Conservation (phyloP, 2,888 invertebrate species). For the Diarsia dahlii region DNA sequence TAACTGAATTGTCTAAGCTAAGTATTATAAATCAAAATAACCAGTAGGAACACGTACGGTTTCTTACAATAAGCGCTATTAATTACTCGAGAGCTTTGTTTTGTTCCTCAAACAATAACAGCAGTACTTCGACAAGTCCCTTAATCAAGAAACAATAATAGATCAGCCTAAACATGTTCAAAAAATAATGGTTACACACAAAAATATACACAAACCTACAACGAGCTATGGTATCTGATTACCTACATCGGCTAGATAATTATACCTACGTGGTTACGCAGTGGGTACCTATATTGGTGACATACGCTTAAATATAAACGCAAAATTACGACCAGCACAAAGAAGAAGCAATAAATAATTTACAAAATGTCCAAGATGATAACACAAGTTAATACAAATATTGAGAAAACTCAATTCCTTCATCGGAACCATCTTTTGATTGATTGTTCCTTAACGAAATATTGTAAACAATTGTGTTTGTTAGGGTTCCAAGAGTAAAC, state of each 20-base stretch:
- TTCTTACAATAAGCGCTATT: neutral
- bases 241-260: neutral
- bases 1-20: neutral
- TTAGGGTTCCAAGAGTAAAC: constrained; percentile 25
- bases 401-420: neutral
- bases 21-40: neutral
- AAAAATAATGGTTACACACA: neutral
- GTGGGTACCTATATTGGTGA: neutral
- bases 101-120: neutral
- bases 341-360: neutral
- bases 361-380: neutral
- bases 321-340: neutral
- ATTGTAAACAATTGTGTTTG: constrained; percentile 33
- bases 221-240: neutral
- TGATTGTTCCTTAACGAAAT: constrained; percentile 30
- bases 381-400: neutral
- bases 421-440: constrained; percentile 3
- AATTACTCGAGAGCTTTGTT: neutral
- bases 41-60: neutral
- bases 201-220: neutral
- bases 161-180: neutral
- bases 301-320: neutral
- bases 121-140: neutral
- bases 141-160: neutral
- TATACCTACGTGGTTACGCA: neutral